These are phyloP conservation scores for Automeris io DNA, from an alignment of 2,888 invertebrate species.

Conservation along the genomic window DNA sequence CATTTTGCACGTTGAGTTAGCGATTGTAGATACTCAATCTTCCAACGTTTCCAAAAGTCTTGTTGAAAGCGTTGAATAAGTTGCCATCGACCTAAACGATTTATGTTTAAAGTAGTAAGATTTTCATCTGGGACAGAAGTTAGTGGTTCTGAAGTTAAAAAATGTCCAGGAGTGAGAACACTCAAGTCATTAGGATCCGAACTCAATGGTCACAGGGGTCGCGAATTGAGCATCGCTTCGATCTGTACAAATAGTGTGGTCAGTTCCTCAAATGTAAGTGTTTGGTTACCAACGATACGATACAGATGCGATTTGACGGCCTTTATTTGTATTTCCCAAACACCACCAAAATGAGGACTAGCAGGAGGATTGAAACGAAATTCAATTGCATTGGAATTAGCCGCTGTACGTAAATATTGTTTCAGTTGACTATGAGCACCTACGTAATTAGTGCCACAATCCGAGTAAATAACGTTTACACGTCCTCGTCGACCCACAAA, in stretches of 20 bases:
- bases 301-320: neutral
- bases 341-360: constrained; percentile 1
- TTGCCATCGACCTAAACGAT: constrained; percentile 11
- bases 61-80: constrained; percentile 9
- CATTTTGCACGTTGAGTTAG: constrained; percentile 13
- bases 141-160: constrained; percentile 8
- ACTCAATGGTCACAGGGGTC: neutral
- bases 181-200: constrained; percentile 6
- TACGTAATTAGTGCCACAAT: neutral
- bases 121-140: constrained; percentile 8
- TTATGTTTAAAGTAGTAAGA: neutral
- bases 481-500: neutral
- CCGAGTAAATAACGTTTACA: neutral
- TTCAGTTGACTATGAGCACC: neutral
- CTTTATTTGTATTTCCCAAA: neutral
- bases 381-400: neutral
- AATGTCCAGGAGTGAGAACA: constrained; percentile 7
- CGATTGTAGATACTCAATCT: constrained; percentile 10
- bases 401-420: neutral
- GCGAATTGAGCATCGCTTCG: constrained; percentile 1
- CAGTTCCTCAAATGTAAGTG: constrained; percentile 4
- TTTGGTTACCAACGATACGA: neutral
- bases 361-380: neutral
- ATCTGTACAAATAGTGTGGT: neutral
- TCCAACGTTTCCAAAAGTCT: constrained; percentile 10